Evolutionary conservation across 1,140 invertebrate genomes (phyloP).

Genomic region (Drosophila teissieri): DNA sequence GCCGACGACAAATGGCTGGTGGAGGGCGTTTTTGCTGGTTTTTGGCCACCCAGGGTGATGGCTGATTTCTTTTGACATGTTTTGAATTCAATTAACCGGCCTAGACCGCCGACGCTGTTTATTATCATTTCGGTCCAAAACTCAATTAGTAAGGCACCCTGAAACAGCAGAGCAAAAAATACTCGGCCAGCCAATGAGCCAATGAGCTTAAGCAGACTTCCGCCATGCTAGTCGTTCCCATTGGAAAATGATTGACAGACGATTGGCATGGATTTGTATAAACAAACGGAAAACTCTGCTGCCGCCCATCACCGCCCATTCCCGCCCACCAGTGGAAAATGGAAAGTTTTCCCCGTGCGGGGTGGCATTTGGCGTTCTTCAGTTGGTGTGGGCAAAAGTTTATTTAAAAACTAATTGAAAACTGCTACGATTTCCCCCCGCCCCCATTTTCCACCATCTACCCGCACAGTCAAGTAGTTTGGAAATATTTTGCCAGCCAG

Average conservation of each 20-base stretch:
- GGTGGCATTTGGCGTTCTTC: slow-evolving; percentile 45
- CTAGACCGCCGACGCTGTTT: slow-evolving; percentile 57
- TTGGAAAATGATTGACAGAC: slow-evolving; percentile 83
- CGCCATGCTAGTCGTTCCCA: slow-evolving; percentile 64
- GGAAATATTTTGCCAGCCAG: slow-evolving; percentile 50
- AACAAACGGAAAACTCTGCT: slow-evolving; percentile 60
- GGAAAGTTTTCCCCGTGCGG: slow-evolving; percentile 59
- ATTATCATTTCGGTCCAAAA: slow-evolving; percentile 75
- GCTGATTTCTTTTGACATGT: slow-evolving; percentile 78
- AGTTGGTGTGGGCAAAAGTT: slow-evolving; percentile 55
- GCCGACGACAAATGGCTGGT: slow-evolving; percentile 45
- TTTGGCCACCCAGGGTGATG: slow-evolving; percentile 63
- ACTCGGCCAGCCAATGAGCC: slow-evolving; percentile 40
- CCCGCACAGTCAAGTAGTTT: slow-evolving; percentile 54
- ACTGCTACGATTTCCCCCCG: slow-evolving; percentile 51
- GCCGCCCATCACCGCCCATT: neutral
- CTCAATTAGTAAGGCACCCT: slow-evolving; percentile 68
- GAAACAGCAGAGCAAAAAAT: slow-evolving; percentile 13
- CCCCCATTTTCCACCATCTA: neutral
- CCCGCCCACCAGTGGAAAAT: slow-evolving; percentile 41
- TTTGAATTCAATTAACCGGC: slow-evolving; percentile 79
- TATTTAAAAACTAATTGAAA: slow-evolving; percentile 83
- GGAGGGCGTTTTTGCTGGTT: neutral
- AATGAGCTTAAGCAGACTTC: slow-evolving; percentile 82
- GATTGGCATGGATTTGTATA: slow-evolving; percentile 83